A percentile compares a stretch with the other conserved stretches of the same genome.
Conservation (phyloP, 2,888 invertebrate genomes). For the Steinernema carpocapsae region DNA sequence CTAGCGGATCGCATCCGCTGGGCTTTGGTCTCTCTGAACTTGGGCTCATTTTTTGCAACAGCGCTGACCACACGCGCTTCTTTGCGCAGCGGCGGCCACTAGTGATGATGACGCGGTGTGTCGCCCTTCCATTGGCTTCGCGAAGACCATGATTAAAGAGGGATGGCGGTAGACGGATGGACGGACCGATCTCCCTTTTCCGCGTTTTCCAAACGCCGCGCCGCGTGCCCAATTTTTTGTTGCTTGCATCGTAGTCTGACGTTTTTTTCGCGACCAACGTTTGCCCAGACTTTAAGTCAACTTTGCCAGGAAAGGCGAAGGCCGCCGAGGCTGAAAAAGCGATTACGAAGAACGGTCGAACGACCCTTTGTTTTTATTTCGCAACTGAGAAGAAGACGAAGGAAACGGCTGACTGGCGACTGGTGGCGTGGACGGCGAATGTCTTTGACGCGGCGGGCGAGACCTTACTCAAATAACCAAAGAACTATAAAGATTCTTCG, state of each 20-base stretch:
- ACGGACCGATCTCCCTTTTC: slow-evolving; percentile 3
- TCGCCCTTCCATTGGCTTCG: slow-evolving; percentile 9
- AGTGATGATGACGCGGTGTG: slow-evolving; percentile 21
- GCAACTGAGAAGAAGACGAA: slow-evolving; percentile 5
- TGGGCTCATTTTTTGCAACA: not conserved
- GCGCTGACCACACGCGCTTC: slow-evolving; percentile 29
- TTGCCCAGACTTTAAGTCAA: not conserved
- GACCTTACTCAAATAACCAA: slow-evolving; percentile 33
- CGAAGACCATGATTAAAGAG: slow-evolving; percentile 11
- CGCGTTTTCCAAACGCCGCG: not conserved
- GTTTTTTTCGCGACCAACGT: slow-evolving; percentile 2
- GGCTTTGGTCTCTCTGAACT: not conserved
- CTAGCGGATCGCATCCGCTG: not conserved
- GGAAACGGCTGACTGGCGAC: slow-evolving; percentile 33
- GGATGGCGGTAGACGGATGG: slow-evolving; percentile 18
- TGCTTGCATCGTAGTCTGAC: not conserved
- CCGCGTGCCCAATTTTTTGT: not conserved
- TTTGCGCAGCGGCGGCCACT: slow-evolving; percentile 3
- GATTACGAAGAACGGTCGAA: not conserved
- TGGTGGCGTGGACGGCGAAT: slow-evolving; percentile 32
- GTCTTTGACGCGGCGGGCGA: slow-evolving; percentile 22
- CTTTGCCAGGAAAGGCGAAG: not conserved
- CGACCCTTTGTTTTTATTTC: slow-evolving; percentile 31
- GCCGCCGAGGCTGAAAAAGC: not conserved
- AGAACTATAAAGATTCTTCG: not conserved